Evolutionary conservation across 2,888 invertebrate species (phyloP).

Genomic region (Mylabris sibirica): DNA sequence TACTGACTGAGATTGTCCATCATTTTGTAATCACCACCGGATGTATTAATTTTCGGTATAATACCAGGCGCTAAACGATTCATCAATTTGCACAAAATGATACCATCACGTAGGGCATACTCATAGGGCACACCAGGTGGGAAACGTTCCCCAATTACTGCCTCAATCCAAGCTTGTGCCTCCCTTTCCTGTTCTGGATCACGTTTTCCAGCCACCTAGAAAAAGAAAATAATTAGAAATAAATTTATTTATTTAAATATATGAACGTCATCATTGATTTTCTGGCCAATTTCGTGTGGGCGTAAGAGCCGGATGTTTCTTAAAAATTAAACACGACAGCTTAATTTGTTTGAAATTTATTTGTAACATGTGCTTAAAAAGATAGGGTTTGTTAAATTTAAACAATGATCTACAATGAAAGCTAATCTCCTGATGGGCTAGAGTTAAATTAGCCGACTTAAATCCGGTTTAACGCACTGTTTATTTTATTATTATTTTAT

Average conservation of each 20-base stretch:
- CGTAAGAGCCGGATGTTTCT: background rate
- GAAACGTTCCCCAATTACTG: conserved; percentile 79
- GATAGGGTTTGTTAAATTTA: no score
- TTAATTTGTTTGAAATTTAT: background rate
- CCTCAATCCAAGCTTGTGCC: conserved; percentile 87
- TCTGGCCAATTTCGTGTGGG: background rate
- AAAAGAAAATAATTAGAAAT: conserved; percentile 40
- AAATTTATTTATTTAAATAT: background rate
- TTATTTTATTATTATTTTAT: background rate
- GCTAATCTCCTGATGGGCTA: background rate
- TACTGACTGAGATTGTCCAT: conserved; percentile 96
- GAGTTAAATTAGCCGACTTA: conserved; percentile 2
- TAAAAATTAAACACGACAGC: background rate
- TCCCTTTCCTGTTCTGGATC: conserved; percentile 81
- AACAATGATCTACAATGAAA: background rate
- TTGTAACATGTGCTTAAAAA: background rate
- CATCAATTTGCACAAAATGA: conserved; percentile 88
- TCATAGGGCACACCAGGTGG: conserved; percentile 78
- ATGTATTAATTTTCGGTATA: conserved; percentile 82
- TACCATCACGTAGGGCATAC: conserved; percentile 81
- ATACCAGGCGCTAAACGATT: conserved; percentile 86
- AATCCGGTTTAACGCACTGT: no score
- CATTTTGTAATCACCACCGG: conserved; percentile 92
- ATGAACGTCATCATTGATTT: conserved; percentile 6
- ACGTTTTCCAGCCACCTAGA: conserved; percentile 81